Evolutionary conservation across 2,113 vertebrate species (phyloP).

Genomic region (Paraplagusia blochii): DNA sequence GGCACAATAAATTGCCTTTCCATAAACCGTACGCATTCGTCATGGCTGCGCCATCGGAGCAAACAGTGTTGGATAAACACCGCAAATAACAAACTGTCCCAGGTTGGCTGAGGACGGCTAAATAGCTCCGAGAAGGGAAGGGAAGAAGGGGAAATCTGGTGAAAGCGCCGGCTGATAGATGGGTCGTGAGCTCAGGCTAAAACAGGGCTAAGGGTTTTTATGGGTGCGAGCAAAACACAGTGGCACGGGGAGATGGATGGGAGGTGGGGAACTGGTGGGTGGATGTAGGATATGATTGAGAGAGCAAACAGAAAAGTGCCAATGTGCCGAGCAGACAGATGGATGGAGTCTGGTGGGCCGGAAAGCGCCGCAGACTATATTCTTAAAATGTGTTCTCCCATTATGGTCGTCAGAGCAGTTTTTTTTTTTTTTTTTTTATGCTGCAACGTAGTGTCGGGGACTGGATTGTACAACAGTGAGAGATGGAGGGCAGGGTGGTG

Average conservation of each 20-base stretch:
- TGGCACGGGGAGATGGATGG: constrained; percentile 57
- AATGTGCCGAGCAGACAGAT: constrained; percentile 53
- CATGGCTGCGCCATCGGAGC: constrained; percentile 35
- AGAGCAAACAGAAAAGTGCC: constrained; percentile 53
- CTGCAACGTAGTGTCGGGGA: constrained; percentile 27
- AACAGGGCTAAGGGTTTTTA: constrained; percentile 40
- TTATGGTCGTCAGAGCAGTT: constrained; percentile 36
- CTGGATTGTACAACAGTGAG: constrained; percentile 1
- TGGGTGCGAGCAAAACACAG: constrained; percentile 13
- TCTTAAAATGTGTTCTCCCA: constrained; percentile 42
- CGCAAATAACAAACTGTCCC: constrained; percentile 54
- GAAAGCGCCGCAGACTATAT: constrained; percentile 39
- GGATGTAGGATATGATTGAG: constrained; percentile 58
- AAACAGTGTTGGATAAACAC: constrained; percentile 56
- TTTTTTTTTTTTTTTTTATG: constrained; percentile 19
- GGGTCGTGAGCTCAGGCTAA: constrained; percentile 37
- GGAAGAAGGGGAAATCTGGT: constrained; percentile 50
- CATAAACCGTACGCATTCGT: constrained; percentile 38
- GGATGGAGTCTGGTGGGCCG: constrained; percentile 49
- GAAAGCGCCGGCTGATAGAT: constrained; percentile 65
- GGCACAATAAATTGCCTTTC: constrained; percentile 40
- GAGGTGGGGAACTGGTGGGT: constrained; percentile 37
- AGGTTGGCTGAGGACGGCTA: constrained; percentile 44
- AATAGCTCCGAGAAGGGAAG: constrained; percentile 46
- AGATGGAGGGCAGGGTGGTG: neutral